phyloP scores from a whole-genome alignment of 2,797 vertebrate species.

The Mus minutoides region DNA sequence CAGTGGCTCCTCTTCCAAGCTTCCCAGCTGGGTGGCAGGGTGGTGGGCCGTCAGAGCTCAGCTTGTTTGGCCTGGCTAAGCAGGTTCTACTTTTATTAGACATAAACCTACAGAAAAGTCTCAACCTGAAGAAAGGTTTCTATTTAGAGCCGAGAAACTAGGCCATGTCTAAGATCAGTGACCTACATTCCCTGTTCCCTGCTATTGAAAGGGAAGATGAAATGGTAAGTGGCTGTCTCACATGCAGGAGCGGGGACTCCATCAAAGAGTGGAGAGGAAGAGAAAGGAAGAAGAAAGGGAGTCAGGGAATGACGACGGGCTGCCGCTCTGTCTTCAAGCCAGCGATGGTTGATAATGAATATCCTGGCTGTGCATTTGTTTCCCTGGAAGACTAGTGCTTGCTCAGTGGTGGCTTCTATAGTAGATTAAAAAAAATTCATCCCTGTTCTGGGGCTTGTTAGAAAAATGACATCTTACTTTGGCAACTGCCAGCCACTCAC shows the following conservation, averaged over 20 bases:
- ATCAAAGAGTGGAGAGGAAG: background rate
- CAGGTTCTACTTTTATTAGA: slow-evolving; percentile 68
- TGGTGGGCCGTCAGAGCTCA: background rate
- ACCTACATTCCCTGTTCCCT: slow-evolving; percentile 80
- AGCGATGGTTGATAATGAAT: slow-evolving; percentile 18
- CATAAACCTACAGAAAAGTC: slow-evolving; percentile 38
- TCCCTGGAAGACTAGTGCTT: slow-evolving; percentile 18
- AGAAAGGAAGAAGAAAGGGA: background rate
- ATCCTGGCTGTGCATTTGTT: slow-evolving; percentile 50
- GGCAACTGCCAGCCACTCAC: background rate
- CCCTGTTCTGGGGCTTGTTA: background rate
- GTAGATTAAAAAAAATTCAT: slow-evolving; percentile 12
- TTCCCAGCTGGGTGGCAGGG: background rate
- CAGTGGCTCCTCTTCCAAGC: rapidly evolving
- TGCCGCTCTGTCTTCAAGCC: background rate
- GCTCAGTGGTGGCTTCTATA: background rate
- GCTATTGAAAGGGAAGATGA: slow-evolving; percentile 68
- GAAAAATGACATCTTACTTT: slow-evolving; percentile 19
- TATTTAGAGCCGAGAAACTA: slow-evolving; percentile 77
- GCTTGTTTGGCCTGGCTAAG: background rate
- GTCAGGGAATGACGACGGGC: background rate
- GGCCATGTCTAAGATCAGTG: slow-evolving; percentile 68
- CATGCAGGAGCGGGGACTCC: background rate
- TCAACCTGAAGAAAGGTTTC: slow-evolving; percentile 63
- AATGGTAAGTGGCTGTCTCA: rapidly evolving